A percentile compares a stretch with the other conserved stretches of the same genome.
phyloP scores from a whole-genome alignment of 2,888 invertebrate genomes.

The Cephus pygmeus region DNA sequence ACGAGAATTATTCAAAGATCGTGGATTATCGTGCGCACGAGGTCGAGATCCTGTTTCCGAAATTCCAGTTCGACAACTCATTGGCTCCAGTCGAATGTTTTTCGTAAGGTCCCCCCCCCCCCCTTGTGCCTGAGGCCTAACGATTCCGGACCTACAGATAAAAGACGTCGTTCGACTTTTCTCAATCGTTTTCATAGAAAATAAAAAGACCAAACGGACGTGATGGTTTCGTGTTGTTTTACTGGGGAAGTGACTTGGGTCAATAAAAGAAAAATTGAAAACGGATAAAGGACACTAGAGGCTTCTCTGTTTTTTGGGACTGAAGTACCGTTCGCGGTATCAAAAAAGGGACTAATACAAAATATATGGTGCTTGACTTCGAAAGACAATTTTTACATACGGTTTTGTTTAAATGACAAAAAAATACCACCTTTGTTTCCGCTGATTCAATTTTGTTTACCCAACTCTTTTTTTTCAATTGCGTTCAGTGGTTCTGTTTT shows the following conservation, averaged over 20 bases:
- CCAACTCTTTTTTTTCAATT: neutral
- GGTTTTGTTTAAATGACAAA: neutral
- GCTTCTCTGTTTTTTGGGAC: neutral
- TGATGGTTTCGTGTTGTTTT: neutral
- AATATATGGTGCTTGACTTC: neutral
- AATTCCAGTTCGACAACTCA: neutral
- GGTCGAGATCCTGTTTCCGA: neutral
- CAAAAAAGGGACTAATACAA: neutral
- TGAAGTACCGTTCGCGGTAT: neutral
- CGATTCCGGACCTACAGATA: neutral
- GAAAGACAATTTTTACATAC: neutral
- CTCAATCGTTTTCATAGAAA: neutral
- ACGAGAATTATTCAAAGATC: neutral
- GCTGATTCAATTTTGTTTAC: too few species aligned
- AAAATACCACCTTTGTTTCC: neutral
- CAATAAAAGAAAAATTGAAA: neutral
- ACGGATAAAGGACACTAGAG: neutral
- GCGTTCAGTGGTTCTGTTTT: neutral
- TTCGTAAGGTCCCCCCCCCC: neutral
- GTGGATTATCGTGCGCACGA: neutral
- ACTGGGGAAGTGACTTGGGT: neutral
- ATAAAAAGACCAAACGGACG: neutral
- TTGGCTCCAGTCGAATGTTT: neutral
- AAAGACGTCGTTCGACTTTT: neutral
- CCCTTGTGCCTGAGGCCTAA: neutral